Percentiles rank a stretch among this genome's conserved stretches.
phyloP scores from a whole-genome alignment of 2,888 invertebrate species.

The Baronia brevicornis region DNA sequence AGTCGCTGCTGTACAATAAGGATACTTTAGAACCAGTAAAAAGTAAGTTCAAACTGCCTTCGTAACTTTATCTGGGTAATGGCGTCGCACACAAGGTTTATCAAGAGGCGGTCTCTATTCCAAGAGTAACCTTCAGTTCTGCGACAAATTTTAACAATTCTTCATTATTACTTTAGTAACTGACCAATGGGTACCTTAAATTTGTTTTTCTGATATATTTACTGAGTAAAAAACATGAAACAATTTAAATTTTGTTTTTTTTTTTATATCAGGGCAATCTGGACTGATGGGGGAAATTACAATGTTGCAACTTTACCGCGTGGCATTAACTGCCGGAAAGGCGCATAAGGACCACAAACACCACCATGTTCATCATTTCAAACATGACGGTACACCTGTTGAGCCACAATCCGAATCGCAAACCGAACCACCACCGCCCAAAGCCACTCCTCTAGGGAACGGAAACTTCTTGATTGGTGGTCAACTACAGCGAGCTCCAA shows the following conservation, averaged over 20 bases:
- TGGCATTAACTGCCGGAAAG: constrained; percentile 89
- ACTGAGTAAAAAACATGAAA: not conserved
- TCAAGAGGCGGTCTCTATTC: too few relatives aligned
- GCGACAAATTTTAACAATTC: too few relatives aligned
- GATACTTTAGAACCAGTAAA: constrained; percentile 39
- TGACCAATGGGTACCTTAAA: not conserved
- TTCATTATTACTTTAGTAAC: not conserved
- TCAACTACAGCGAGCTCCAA: constrained; percentile 77
- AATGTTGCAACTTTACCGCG: constrained; percentile 86
- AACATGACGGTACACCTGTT: constrained; percentile 80
- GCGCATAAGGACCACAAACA: constrained; percentile 92
- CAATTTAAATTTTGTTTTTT: not conserved
- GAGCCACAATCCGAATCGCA: constrained; percentile 76
- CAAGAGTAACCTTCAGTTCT: too few relatives aligned
- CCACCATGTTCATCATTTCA: constrained; percentile 88
- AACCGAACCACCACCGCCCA: constrained; percentile 67
- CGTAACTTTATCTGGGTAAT: too few relatives aligned
- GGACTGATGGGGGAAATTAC: constrained; percentile 86
- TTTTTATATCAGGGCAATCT: constrained; percentile 67
- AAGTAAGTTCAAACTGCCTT: too few relatives aligned
- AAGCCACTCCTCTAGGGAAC: constrained; percentile 57
- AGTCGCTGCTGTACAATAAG: constrained; percentile 59
- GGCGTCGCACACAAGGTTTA: too few relatives aligned
- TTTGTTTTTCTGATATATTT: not conserved
- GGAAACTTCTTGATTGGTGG: constrained; percentile 78